These are phyloP conservation scores for Numenius phaeopus DNA, from an alignment of 2,797 vertebrate genomes.

Conservation along the genomic window DNA sequence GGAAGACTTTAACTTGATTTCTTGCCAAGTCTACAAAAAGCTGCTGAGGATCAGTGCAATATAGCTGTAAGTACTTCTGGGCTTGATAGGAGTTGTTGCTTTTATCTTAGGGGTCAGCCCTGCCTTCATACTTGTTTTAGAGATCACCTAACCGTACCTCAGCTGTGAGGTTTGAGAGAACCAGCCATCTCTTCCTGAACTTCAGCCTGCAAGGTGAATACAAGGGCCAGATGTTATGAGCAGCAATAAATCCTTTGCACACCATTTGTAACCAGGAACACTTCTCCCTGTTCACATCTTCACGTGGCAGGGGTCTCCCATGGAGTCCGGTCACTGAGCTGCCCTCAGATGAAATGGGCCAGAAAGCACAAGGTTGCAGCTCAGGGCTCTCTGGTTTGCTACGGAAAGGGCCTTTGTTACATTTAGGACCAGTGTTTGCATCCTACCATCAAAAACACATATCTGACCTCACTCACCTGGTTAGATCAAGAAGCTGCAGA, in stretches of 20 bases:
- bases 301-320: accelerated
- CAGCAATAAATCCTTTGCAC: neutral
- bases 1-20: neutral
- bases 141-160: neutral
- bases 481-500: neutral
- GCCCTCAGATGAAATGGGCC: neutral
- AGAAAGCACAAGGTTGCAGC: neutral
- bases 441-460: neutral
- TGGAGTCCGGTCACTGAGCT: neutral
- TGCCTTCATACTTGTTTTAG: neutral
- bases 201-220: neutral
- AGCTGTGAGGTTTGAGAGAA: neutral
- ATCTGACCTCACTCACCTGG: neutral
- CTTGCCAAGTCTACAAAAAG: neutral
- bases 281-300: neutral
- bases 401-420: neutral
- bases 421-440: neutral
- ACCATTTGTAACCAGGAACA: neutral
- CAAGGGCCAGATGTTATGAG: neutral
- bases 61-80: neutral
- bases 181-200: neutral
- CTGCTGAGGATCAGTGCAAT: neutral
- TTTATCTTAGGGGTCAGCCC: neutral
- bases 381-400: neutral
- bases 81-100: neutral